A percentile compares a stretch with the other conserved stretches of the same genome.
phyloP scores from a whole-genome alignment of 2,888 invertebrate genomes.

The Napeogenes sylphis region DNA sequence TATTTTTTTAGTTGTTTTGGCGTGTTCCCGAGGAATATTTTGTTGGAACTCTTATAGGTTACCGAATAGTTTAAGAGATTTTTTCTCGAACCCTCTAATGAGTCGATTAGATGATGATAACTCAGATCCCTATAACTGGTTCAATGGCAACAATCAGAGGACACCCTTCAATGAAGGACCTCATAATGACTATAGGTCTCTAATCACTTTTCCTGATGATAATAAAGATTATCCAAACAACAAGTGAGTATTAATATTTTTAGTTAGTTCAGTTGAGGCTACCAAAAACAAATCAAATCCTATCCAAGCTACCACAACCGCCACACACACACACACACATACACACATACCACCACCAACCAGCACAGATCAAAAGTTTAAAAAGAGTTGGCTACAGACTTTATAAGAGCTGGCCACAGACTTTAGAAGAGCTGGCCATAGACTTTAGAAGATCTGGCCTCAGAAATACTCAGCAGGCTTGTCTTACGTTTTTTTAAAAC shows the following conservation, averaged over 20 bases:
- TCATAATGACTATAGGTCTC: background rate
- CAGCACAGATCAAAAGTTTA: no score
- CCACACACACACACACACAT: no score
- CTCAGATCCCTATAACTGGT: background rate
- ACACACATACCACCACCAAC: no score
- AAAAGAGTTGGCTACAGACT: no score
- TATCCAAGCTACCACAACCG: no score
- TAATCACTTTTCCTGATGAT: slow-evolving; percentile 1
- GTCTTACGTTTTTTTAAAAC: no score
- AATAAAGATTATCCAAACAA: background rate
- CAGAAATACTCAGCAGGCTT: no score
- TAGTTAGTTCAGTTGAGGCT: background rate
- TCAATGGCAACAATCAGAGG: background rate
- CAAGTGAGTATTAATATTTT: background rate
- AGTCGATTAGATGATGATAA: background rate
- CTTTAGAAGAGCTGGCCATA: no score
- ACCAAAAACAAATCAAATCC: no score
- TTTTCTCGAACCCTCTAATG: background rate
- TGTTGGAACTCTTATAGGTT: background rate
- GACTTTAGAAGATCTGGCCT: no score
- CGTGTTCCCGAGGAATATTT: background rate
- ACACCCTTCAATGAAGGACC: background rate
- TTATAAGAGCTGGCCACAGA: no score
- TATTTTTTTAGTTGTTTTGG: background rate
- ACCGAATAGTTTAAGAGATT: background rate